A percentile compares a stretch with the other conserved stretches of the same genome.
Evolutionary conservation across 2,888 invertebrate species (phyloP).

Genomic region (Marronus borbonicus): DNA sequence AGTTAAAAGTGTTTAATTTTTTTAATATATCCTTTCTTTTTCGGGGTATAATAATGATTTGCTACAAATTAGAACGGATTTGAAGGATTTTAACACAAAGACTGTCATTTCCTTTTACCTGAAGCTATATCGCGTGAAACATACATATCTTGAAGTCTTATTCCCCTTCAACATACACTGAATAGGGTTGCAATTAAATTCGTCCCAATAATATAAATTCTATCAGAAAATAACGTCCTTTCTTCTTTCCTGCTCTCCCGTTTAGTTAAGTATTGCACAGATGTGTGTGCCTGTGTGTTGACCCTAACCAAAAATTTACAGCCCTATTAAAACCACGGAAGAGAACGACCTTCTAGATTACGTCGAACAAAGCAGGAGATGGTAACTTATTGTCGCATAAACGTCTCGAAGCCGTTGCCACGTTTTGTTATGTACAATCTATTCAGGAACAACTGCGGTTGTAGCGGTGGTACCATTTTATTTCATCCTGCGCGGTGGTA

Average conservation of each 20-base stretch:
- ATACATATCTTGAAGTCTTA: no score
- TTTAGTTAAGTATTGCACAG: neutral
- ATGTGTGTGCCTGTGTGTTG: neutral
- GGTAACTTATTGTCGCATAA: conserved; percentile 67
- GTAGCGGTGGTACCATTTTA: conserved; percentile 15
- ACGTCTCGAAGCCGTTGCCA: conserved; percentile 57
- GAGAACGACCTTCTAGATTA: conserved; percentile 63
- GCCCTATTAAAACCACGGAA: conserved; percentile 65
- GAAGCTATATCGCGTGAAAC: no score
- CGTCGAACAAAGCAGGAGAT: conserved; percentile 64
- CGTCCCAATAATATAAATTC: neutral
- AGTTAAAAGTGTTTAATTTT: no score
- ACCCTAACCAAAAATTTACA: conserved; percentile 62
- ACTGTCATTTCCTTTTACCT: no score
- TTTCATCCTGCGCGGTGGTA: conserved; percentile 26
- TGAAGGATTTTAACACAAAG: no score
- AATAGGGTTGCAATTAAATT: no score
- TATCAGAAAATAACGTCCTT: neutral
- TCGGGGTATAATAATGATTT: no score
- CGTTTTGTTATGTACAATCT: conserved; percentile 29
- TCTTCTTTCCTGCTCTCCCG: neutral
- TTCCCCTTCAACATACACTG: no score
- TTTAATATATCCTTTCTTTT: no score
- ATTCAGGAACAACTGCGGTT: no score
- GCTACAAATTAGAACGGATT: no score